Conservation (phyloP, 2,797 vertebrate genomes). For the Sebastes miniatus region DNA sequence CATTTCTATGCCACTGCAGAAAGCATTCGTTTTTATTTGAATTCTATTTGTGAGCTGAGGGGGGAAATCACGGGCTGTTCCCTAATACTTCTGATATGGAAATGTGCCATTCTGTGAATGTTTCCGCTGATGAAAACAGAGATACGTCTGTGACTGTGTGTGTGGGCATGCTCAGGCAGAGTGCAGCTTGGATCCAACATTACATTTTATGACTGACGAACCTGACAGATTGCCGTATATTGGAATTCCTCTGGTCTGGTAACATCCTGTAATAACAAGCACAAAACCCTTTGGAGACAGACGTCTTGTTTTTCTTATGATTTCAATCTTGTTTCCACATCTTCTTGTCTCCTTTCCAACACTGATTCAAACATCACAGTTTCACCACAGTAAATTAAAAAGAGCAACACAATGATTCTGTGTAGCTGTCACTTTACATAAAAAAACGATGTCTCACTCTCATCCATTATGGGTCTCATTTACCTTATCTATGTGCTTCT, state of each 20-base stretch:
- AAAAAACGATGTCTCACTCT: neutral
- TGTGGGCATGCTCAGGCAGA: constrained; percentile 25
- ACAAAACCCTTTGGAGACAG: constrained; percentile 27
- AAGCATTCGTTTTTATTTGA: constrained; percentile 4
- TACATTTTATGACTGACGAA: constrained; percentile 50
- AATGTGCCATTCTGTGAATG: constrained; percentile 43
- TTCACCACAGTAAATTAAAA: constrained; percentile 16
- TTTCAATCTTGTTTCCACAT: constrained; percentile 28
- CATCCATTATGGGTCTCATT: neutral
- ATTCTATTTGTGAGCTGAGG: constrained; percentile 36
- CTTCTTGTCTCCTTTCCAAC: neutral
- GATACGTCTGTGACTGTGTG: constrained; percentile 22
- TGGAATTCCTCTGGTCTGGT: constrained; percentile 43
- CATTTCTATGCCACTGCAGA: constrained; percentile 16
- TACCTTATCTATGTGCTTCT: neutral
- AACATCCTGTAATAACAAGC: constrained; percentile 46
- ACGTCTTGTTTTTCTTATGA: constrained; percentile 12
- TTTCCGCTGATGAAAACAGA: constrained; percentile 40
- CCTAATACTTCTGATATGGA: constrained; percentile 41
- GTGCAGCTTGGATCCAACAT: constrained; percentile 34
- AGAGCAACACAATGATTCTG: neutral
- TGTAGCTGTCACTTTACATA: constrained; percentile 10
- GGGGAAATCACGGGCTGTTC: constrained; percentile 28
- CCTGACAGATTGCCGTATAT: constrained; percentile 41
- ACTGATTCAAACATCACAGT: constrained; percentile 12